Base-by-base conservation (phyloP, 2,113 vertebrate genomes). In the Myocastor coypus region DNA sequence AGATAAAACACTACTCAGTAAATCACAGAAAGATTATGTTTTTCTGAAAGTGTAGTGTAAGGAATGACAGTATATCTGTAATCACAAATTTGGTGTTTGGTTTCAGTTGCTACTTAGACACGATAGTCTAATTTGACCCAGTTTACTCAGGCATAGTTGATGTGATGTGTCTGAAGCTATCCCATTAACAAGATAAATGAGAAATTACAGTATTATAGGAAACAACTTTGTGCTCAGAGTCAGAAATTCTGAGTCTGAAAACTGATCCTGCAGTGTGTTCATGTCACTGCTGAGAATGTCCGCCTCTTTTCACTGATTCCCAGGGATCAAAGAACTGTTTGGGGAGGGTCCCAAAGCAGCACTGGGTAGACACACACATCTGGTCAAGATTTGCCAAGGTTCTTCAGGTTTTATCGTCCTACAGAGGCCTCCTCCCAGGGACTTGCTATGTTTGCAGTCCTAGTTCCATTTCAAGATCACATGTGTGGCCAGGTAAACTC, bases 61-160 rank as follows among this genome's bases (percentile, higher is more conserved):
- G 32, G n/a, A 34, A 94, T 85, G 87, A 55, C 64, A 89, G 42
- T 88, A 86, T 96, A 63, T 69, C 81, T 95, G 26, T 32, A 68
- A 82, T n/a, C 63, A 46, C 11, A 71, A 66, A 32, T 87, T 9
- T 5, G 0, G 9, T 91, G 26, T 59, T 83, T 52, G 37, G 90
- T 94, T 42, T 12, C 57, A 66, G n/a, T 86, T 86, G 20, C 2
- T 91, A 14, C 50, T 83, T 9, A 24, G 77, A 26, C 68, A 78
- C 40, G 82, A 32, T 87, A 78, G 11, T 40, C 9, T 85, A 83
- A 88, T 78, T 95, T 66, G 34, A 63, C 28, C 32, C 24, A 64
- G 4, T 89, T 97, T 22, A 52, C 64, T 90, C 40, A 66, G 5
- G 1, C 6, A 30, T 26, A 12, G 37, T 59, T 91, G 69, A 89